Evolutionary conservation across 2,113 vertebrate genomes (phyloP).

Genomic region (Syrrhaptes paradoxus): DNA sequence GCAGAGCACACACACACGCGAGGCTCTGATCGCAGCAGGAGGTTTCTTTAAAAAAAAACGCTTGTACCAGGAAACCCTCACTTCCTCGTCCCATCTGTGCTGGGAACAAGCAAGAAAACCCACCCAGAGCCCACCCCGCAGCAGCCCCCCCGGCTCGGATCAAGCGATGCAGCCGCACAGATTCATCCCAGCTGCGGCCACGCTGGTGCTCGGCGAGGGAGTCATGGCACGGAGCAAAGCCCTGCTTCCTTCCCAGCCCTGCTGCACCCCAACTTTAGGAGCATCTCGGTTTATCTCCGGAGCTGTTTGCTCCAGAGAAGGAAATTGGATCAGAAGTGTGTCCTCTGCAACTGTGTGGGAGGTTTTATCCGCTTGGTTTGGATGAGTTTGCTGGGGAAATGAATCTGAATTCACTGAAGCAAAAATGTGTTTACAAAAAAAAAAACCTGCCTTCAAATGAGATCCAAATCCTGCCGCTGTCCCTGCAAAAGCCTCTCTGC

Average conservation of each 20-base stretch:
- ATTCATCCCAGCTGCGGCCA: neutral
- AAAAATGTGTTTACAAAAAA: neutral
- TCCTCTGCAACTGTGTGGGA: fast-evolving
- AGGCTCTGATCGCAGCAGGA: neutral
- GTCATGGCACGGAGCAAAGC: fast-evolving
- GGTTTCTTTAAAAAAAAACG: neutral
- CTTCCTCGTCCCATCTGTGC: neutral
- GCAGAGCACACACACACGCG: neutral
- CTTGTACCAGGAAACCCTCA: neutral
- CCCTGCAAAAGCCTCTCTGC: neutral
- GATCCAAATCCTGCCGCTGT: neutral
- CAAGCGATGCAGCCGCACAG: neutral
- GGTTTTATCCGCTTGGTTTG: neutral
- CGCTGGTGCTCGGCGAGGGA: fast-evolving
- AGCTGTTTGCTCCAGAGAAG: neutral
- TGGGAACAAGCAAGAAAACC: neutral
- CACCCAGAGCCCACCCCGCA: neutral
- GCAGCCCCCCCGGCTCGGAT: neutral
- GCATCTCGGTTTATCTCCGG: neutral
- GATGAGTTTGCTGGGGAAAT: neutral
- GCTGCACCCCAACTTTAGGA: neutral
- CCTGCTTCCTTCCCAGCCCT: neutral
- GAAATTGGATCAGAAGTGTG: neutral
- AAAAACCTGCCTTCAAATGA: neutral
- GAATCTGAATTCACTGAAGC: neutral